Evolutionary conservation across 1,140 invertebrate genomes (phyloP), one percentile per base, ranked within the genome.

Genomic region (Cardiocondyla obscurior): DNA sequence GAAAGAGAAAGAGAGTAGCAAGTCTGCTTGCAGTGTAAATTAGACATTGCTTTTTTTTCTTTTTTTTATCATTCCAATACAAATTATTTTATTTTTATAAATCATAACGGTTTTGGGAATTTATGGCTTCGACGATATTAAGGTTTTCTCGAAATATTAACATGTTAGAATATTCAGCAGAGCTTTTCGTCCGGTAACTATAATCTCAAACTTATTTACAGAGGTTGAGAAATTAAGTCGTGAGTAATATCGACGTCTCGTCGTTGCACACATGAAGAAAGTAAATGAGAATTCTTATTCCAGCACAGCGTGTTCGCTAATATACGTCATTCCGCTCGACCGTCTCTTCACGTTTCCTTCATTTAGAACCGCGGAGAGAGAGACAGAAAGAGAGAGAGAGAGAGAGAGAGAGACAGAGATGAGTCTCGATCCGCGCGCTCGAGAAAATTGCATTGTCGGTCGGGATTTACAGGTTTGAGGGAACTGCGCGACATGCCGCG

Each of bases 381-480:
- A n/a, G n/a, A n/a, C n/a, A n/a, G n/a, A n/a, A n/a, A n/a, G n/a
- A n/a, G n/a, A n/a, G n/a, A n/a, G n/a, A n/a, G n/a, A n/a, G n/a
- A n/a, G n/a, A n/a, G n/a, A n/a, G n/a, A n/a, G n/a, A n/a, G n/a
- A n/a, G n/a, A n/a, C n/a, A n/a, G n/a, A n/a, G 28, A 12, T 65
- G 44, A n/a, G 12, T 53, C 10, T 51, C 44, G 60, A 77, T 53
- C 22, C 22, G 74, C 44, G 19, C 60, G 22, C 16, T 14, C 62
- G 46, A 25, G 60, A 65, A 39, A 77, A 77, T 77, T 77, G 46
- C 74, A 67, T 64, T 64, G 73, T 65, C 73, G 33, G 30, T n/a
- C 22, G 44, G 30, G 22, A 77, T 77, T 77, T 65, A 62, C 39
- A 65, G 44, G 44, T 77, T 53, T 51, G 60, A 49, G 33, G 33